Base-by-base conservation (phyloP, 2,797 vertebrate species). In the Rousettus madagascariensis region DNA sequence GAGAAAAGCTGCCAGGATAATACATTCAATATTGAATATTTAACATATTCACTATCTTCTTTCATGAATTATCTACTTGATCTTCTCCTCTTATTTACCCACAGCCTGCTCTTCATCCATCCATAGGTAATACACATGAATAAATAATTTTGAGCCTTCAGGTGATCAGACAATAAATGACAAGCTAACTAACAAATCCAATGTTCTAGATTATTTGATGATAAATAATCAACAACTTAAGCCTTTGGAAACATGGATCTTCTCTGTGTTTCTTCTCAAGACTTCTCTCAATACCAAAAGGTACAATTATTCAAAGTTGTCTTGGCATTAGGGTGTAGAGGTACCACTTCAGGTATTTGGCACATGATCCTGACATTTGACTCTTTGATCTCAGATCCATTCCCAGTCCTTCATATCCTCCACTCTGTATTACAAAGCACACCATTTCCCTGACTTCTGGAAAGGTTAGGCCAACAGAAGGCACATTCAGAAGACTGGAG, bases 121-220 rank as follows among this genome's bases (percentile, higher is more conserved):
- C 28, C 17, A 36, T 36, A 55, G 38, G 55, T 41, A 49, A 57
- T 57, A 66, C 5, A 53, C 20, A 68, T 6, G 49, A 94, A 41
- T 46, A 65, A 65, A 83, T 87, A 33, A 90, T 95, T 85, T 53
- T 68, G 49, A 97, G 55, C 24, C 59, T 75, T 90, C 41, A 78
- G 36, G 28, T 69, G 33, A 92, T 16, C 38, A 57, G 69, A 85
- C 11, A 92, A 19, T 46, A n/a, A 94, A 68, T 77, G 66, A 63
- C 22, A 83, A 68, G 20, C 1, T 8, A 90, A 86, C 19, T n/a
- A 68, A 43, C 43, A 89, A 74, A 69, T 80, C 17, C 71, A 68
- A 33, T 49, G 46, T 85, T 46, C 53, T 59, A 20, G n/a, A 82
- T 10, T 75, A 49, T 86, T 53, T 79, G 49, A 75, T 75, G 69